A percentile compares a stretch with the other conserved stretches of the same genome.
Conservation (phyloP, 1,140 invertebrate genomes). For the Apis mellifera region Amel_HAv3.1 CM009932.2:10826501-10827000, state of each 20-base stretch:
- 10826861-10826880: too few relatives aligned
- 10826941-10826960: too few relatives aligned
- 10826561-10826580: constrained; percentile 82
- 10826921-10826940: too few relatives aligned
- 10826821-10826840: constrained; percentile 22
- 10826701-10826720: constrained; percentile 63
- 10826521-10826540: constrained; percentile 78
- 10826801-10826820: constrained; percentile 38
- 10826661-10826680: constrained; percentile 79
- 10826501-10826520: constrained; percentile 79
- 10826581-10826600: constrained; percentile 80
- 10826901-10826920: too few relatives aligned
- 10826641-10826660: constrained; percentile 81
- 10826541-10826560: constrained; percentile 77
- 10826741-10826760: background rate
- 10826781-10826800: constrained; percentile 57
- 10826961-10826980: too few relatives aligned
- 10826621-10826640: constrained; percentile 74
- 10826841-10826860: background rate
- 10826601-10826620: constrained; percentile 51
- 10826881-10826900: too few relatives aligned
- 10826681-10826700: constrained; percentile 65
- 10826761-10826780: constrained; percentile 25
- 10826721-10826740: constrained; percentile 64
- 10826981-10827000: background rate